Conservation (phyloP, 1,140 invertebrate species). For the Calycopis cecrops region DNA sequence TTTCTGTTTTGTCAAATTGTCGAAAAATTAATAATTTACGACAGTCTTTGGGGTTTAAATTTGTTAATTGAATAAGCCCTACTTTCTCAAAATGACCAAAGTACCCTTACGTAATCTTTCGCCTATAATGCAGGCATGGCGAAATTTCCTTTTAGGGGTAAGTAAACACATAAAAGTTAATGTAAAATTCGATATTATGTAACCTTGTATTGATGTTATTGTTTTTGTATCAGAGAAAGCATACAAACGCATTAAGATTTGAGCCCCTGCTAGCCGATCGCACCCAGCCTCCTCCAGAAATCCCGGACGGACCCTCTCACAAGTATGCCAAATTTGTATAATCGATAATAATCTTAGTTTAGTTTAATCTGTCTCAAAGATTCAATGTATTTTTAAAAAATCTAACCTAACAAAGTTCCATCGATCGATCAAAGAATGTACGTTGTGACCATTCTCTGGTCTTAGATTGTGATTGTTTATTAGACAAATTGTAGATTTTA, state of each 20-base stretch:
- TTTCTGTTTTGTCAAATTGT: neutral
- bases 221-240: conserved; percentile 70
- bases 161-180: conserved; percentile 38
- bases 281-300: conserved; percentile 83
- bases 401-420: too few species aligned
- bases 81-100: conserved; percentile 41
- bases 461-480: too few species aligned
- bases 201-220: conserved; percentile 30
- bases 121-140: conserved; percentile 75
- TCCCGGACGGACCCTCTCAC: conserved; percentile 85
- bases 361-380: neutral
- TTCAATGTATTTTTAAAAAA: neutral
- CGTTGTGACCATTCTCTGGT: too few species aligned
- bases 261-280: conserved; percentile 77
- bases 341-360: neutral
- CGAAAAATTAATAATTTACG: neutral
- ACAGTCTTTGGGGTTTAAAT: neutral
- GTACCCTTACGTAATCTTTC: conserved; percentile 75
- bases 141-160: conserved; percentile 79
- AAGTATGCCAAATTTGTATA: conserved; percentile 52
- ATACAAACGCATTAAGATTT: conserved; percentile 79
- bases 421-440: too few species aligned
- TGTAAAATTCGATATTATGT: conserved; percentile 43
- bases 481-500: too few species aligned
- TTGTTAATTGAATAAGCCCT: neutral